phyloP scores from a whole-genome alignment of 2,113 vertebrate species.

The Pseudorhombus dupliciocellatus region DNA sequence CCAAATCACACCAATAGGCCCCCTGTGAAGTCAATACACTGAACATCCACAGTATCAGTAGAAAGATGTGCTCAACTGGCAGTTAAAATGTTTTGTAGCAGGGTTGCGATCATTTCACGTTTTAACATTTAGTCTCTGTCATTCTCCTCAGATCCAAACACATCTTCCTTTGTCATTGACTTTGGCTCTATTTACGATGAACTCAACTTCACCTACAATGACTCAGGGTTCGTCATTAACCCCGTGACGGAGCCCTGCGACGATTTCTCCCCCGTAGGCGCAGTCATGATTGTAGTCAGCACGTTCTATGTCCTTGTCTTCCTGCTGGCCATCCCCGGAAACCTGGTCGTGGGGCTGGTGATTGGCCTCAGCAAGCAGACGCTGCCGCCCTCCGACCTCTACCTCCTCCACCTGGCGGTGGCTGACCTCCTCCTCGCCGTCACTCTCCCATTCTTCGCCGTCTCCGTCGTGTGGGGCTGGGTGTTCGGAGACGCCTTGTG shows the following conservation, averaged over 20 bases:
- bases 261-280: neutral
- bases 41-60: too few relatives aligned
- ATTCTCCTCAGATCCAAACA: conserved; percentile 63
- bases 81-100: neutral
- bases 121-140: neutral
- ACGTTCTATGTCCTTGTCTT: conserved; percentile 75
- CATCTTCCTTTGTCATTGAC: conserved; percentile 35
- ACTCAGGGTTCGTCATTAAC: conserved; percentile 30
- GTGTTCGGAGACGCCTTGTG: conserved; percentile 78
- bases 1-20: too few relatives aligned
- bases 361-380: conserved; percentile 57
- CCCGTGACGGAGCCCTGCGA: conserved; percentile 63
- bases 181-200: conserved; percentile 44
- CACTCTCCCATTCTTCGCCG: conserved; percentile 80
- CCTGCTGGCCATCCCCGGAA: conserved; percentile 79
- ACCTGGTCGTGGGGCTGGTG: conserved; percentile 76
- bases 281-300: conserved; percentile 17
- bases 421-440: conserved; percentile 79
- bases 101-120: neutral
- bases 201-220: conserved; percentile 70
- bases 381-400: conserved; percentile 78
- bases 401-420: conserved; percentile 78
- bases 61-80: too few relatives aligned
- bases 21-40: too few relatives aligned
- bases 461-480: conserved; percentile 70